Evolutionary conservation across 2,797 vertebrate species (phyloP), one percentile per base, ranked within the genome.

Genomic region (Sebastes trivittatus): DNA sequence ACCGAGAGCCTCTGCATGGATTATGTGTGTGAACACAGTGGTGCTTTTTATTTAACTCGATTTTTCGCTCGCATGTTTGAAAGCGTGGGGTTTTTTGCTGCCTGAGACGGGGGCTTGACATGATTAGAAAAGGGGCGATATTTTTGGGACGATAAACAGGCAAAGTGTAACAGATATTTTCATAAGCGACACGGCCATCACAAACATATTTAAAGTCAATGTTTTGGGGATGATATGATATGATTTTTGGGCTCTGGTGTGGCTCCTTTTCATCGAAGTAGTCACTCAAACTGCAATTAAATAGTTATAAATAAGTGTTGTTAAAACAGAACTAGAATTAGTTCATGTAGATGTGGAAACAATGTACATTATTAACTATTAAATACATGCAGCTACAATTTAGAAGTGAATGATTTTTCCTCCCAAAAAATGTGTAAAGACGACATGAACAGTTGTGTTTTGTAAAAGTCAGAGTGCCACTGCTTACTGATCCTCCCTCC

Each of bases 11-110:
- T 96, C 97, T 92, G 97, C 96, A 96, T 96, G 96, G 97, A 97
- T 97, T 97, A 96, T 97, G 96, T 97, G 97, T 97, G 96, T 96
- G 95, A 96, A 97, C 97, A 98, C 97, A 98, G 95, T 97, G 96
- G 95, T 93, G 95, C 97, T 98, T 97, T 98, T 98, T 97, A 98
- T 97, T 97, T 88, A 94, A 96, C 96, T 95, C 95, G 91, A 96
- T 95, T 96, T 80, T 97, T 96, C 87, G 89, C 95, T 96, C 80
- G 88, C 93, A 90, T 95, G 94, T 92, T 90, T 93, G 94, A 95
- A 96, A 96, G 96, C 91, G 94, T 95, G 94, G 96, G 93, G 95
- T 97, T 97, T 97, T 52, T 97, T 95, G 94, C 95, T 95, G 65
- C 90, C 81, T 67, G 95, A 95, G 89, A 96, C 49, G 96, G 96